phyloP scores from a whole-genome alignment of 2,888 invertebrate genomes.

The Leucophora obtusa region DNA sequence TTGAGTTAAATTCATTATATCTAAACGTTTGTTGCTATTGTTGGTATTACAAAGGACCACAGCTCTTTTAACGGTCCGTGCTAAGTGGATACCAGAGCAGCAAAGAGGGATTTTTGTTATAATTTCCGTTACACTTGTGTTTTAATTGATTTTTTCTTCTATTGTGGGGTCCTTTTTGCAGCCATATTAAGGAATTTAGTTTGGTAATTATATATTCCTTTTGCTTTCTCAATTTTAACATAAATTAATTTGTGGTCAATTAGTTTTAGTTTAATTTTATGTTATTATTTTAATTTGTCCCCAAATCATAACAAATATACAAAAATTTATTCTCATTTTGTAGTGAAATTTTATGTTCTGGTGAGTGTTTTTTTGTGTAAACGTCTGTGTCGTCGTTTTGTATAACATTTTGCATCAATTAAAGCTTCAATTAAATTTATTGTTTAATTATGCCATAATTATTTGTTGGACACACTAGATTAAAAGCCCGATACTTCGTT shows the following conservation, averaged over 20 bases:
- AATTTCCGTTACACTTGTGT: slow-evolving; percentile 47
- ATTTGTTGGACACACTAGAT: slow-evolving; percentile 30
- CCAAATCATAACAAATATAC: slow-evolving; percentile 44
- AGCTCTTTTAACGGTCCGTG: slow-evolving; percentile 15
- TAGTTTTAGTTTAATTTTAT: slow-evolving; percentile 62
- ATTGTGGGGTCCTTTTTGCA: slow-evolving; percentile 2
- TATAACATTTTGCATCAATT: slow-evolving; percentile 17
- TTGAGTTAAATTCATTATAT: neutral
- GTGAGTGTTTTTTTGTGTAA: too few relatives aligned
- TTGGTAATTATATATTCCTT: slow-evolving; percentile 3
- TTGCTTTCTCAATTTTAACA: slow-evolving; percentile 30
- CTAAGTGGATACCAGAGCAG: slow-evolving; percentile 11
- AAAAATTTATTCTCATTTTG: slow-evolving; percentile 19
- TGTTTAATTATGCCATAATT: slow-evolving; percentile 51
- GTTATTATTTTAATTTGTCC: slow-evolving; percentile 60
- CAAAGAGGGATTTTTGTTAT: slow-evolving; percentile 9
- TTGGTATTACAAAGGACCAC: neutral
- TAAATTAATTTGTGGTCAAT: slow-evolving; percentile 64
- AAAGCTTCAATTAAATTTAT: slow-evolving; percentile 37
- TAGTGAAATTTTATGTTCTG: neutral
- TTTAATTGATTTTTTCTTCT: slow-evolving; percentile 45
- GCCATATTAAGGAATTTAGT: neutral
- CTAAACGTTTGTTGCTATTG: slow-evolving; percentile 1
- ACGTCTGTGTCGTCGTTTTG: neutral
- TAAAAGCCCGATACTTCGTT: too few relatives aligned